Evolutionary conservation across 2,113 vertebrate species (phyloP).

Genomic region (Hemibates koningsi): DNA sequence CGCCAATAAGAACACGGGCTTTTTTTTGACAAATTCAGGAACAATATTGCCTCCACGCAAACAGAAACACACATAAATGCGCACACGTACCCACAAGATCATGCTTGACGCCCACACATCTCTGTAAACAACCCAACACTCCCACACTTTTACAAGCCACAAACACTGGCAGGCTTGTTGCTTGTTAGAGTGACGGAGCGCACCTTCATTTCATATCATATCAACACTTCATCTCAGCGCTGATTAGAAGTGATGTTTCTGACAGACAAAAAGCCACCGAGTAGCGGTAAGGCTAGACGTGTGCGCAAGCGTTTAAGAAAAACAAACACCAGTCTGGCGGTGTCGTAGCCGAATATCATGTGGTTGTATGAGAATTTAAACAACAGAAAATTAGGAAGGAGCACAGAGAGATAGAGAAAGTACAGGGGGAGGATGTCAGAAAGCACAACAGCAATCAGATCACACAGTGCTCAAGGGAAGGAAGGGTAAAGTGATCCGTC

Average conservation of each 20-base stretch:
- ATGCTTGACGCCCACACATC: slow-evolving; percentile 44
- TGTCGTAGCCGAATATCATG: background rate
- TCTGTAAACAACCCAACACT: slow-evolving; percentile 55
- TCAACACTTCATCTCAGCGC: slow-evolving; percentile 25
- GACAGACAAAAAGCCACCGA: background rate
- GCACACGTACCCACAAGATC: slow-evolving; percentile 39
- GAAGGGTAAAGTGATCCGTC: slow-evolving; percentile 59
- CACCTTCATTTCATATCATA: slow-evolving; percentile 39
- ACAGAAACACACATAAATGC: slow-evolving; percentile 47
- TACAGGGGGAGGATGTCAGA: slow-evolving; percentile 33
- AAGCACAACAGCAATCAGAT: slow-evolving; percentile 57
- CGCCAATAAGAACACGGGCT: slow-evolving; percentile 14
- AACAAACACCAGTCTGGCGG: background rate
- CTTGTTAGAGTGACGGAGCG: slow-evolving; percentile 31
- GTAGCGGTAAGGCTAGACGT: background rate
- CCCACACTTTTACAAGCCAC: slow-evolving; percentile 51
- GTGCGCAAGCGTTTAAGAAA: background rate
- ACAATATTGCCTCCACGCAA: slow-evolving; percentile 40
- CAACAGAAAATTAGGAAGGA: background rate
- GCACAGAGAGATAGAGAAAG: background rate
- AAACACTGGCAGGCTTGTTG: slow-evolving; percentile 24
- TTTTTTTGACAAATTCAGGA: slow-evolving; percentile 37
- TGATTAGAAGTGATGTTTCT: slow-evolving; percentile 27
- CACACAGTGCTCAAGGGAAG: slow-evolving; percentile 37
- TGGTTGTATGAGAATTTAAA: slow-evolving; percentile 1